These are phyloP conservation scores for Chrosomus eos DNA, from an alignment of 2,797 vertebrate species.

Conservation along the genomic window DNA sequence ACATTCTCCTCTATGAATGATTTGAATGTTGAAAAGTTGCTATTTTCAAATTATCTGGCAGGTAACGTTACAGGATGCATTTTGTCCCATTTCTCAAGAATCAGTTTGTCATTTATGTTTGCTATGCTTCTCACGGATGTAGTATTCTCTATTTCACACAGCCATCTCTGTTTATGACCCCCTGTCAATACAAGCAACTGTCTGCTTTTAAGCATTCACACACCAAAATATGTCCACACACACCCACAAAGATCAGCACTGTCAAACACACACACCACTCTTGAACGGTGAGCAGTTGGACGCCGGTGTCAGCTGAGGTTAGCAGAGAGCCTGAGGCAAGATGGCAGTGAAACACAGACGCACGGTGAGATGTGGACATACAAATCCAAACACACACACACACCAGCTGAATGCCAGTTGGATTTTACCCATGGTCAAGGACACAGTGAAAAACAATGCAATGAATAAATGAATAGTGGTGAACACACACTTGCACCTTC, in stretches of 20 bases:
- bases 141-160: constrained; percentile 34
- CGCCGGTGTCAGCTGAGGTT: constrained; percentile 58
- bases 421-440: constrained; percentile 34
- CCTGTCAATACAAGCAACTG: constrained; percentile 39
- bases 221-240: constrained; percentile 34
- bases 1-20: not conserved
- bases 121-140: constrained; percentile 36
- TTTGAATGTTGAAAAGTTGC: not conserved
- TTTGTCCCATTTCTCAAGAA: not conserved
- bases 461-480: constrained; percentile 53
- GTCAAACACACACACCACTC: constrained; percentile 34
- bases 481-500: not conserved
- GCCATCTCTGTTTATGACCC: constrained; percentile 41
- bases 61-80: not conserved
- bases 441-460: constrained; percentile 27
- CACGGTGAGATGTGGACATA: constrained; percentile 38
- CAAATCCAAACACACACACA: constrained; percentile 43
- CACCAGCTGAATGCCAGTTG: not conserved
- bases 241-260: constrained; percentile 19
- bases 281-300: constrained; percentile 48
- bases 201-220: constrained; percentile 39
- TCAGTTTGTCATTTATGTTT: constrained; percentile 10
- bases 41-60: not conserved
- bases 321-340: constrained; percentile 59
- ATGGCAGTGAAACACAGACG: constrained; percentile 46